These are phyloP conservation scores for Camponotus floridanus DNA, from an alignment of 1,140 invertebrate genomes.

Conservation along the genomic window DNA sequence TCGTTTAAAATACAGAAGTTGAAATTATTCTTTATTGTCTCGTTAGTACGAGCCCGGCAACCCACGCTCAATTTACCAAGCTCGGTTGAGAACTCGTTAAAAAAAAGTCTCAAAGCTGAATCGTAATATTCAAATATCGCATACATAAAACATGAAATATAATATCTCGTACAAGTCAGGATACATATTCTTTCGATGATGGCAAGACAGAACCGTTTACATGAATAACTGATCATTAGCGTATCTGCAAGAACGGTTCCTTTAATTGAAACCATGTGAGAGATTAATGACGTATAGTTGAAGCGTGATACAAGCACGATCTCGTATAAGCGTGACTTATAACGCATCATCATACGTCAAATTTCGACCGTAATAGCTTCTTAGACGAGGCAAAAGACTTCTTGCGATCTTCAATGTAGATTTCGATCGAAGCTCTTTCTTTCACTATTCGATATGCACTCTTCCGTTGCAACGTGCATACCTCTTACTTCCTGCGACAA, in stretches of 20 bases:
- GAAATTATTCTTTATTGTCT: conserved; percentile 48
- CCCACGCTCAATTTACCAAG: conserved; percentile 42
- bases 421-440: conserved; percentile 7
- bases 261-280: conserved; percentile 34
- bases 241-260: neutral
- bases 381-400: too few species aligned
- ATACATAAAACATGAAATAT: neutral
- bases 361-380: neutral
- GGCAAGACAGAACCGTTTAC: neutral
- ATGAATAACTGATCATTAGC: conserved; percentile 5
- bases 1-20: conserved; percentile 28
- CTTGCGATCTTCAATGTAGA: neutral
- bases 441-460: neutral
- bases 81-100: neutral
- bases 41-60: conserved; percentile 2
- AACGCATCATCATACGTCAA: neutral
- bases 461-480: conserved; percentile 19
- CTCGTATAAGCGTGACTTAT: neutral
- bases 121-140: conserved; percentile 15
- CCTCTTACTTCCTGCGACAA: conserved; percentile 33
- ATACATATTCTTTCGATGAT: neutral
- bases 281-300: conserved; percentile 12
- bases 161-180: too few species aligned
- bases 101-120: conserved; percentile 16
- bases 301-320: neutral